Base-by-base conservation (phyloP, 2,113 vertebrate species). In the Psilopogon haemacephalus region DNA sequence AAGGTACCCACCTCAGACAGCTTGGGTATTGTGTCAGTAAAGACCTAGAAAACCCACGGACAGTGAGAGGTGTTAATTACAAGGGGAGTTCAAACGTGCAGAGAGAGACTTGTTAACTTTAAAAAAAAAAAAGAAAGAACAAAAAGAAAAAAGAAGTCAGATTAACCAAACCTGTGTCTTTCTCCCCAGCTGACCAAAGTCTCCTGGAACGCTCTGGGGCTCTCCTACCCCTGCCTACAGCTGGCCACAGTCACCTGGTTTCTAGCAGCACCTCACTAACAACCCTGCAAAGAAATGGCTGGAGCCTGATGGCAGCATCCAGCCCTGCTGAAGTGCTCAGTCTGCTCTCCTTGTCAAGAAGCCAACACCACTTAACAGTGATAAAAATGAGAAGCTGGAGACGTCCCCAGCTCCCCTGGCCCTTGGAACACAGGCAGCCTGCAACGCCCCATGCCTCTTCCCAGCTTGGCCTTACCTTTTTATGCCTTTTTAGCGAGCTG, bases 91-190 rank as follows among this genome's bases (percentile, higher is more conserved):
- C 94, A 86, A 89, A 87, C 86, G 91, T 88, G 81, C 35, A 76
- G 95, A 97, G 94, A 91, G 89, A 89, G 88, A 96, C 46, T 93
- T 94, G 93, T 94, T 96, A 95, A 97, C 91, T 56, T 72, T 8
- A 62, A 81, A 35, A 83, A n/a, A 78, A n/a, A 46, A 9, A 24
- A 12, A n/a, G 8, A 14, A 8, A 38, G n/a, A 35, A 24, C 13
- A 15, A 15, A 35, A 35, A 35, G 7, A 33, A 40, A 63, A 63
- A 55, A 30, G 15, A 58, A 33, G 84, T 42, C 11, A 5, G 72
- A 71, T 59, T 26, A 59, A 73, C 23, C 55, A 33, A 84, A 84
- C 10, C 24, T 33, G 32, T 35, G 65, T 19, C 35, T 63, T 92
- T n/a, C 77, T 69, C 65, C 71, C 77, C 54, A 32, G 82, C 67